Evolutionary conservation across 37 sponge, comb jelly and placozoan species (phyloP).

Genomic region (Axinella damicornis): DNA sequence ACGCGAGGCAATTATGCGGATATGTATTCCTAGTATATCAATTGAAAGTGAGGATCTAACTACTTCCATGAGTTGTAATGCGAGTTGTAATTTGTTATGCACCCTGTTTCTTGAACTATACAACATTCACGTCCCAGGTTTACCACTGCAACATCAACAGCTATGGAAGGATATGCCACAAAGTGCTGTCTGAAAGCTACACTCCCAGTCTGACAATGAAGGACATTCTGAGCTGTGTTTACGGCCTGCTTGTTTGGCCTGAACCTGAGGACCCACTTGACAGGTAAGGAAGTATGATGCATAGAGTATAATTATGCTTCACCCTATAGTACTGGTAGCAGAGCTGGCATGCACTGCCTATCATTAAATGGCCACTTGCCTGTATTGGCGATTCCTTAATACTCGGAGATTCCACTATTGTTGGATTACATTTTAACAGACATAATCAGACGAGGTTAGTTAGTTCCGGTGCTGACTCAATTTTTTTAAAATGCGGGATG

Average conservation of each 20-base stretch:
- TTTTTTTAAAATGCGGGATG: too few species aligned
- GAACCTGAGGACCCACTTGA: conserved; percentile 58
- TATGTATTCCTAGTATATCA: too few species aligned
- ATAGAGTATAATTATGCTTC: not conserved
- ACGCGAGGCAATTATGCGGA: too few species aligned
- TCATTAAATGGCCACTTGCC: too few species aligned
- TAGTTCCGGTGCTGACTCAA: too few species aligned
- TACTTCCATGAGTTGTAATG: too few species aligned
- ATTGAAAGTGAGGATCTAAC: too few species aligned
- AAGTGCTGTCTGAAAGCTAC: conserved; percentile 26
- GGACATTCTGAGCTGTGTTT: conserved; percentile 25
- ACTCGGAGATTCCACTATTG: too few species aligned
- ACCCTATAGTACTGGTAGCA: not conserved
- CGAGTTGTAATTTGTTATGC: too few species aligned
- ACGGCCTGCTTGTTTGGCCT: conserved; percentile 39
- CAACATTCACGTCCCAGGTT: not conserved
- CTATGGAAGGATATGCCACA: conserved; percentile 40
- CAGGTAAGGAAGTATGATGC: conserved; percentile 10
- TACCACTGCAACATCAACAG: conserved; percentile 59
- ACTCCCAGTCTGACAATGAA: conserved; percentile 2
- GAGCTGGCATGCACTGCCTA: not conserved
- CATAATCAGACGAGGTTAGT: too few species aligned
- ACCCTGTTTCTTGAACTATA: not conserved
- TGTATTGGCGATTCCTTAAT: too few species aligned
- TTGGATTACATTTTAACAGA: too few species aligned